Percentiles rank a stretch among this genome's conserved stretches.
phyloP scores from a whole-genome alignment of 2,888 invertebrate genomes.

The Ormyrus thymus region DNA sequence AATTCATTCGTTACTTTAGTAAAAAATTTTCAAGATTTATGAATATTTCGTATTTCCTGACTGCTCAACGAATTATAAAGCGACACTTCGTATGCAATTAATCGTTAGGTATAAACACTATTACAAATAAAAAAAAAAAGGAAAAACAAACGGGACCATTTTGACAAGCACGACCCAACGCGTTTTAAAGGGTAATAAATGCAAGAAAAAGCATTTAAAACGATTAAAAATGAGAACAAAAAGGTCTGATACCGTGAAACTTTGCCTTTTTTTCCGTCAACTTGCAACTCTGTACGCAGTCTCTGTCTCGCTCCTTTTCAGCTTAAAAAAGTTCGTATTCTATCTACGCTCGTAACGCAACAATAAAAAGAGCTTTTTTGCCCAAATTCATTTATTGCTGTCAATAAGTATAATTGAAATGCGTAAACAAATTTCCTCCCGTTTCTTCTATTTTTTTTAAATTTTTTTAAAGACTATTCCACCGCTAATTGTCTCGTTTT shows the following conservation, averaged over 20 bases:
- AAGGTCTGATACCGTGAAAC: slow-evolving; percentile 39
- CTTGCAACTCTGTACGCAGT: slow-evolving; percentile 45
- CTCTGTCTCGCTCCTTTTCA: slow-evolving; percentile 39
- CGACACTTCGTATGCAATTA: slow-evolving; percentile 30
- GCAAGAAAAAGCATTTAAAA: slow-evolving; percentile 40
- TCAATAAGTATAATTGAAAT: slow-evolving; percentile 49
- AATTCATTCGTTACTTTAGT: slow-evolving; percentile 38
- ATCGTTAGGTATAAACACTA: slow-evolving; percentile 39
- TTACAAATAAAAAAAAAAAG: slow-evolving; percentile 25
- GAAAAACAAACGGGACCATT: slow-evolving; percentile 26
- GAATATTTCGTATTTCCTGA: slow-evolving; percentile 36
- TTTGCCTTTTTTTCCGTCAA: slow-evolving; percentile 38
- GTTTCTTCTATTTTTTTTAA: slow-evolving; percentile 21
- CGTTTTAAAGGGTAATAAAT: slow-evolving; percentile 17
- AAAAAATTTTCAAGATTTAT: slow-evolving; percentile 40
- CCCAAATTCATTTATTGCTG: slow-evolving; percentile 40
- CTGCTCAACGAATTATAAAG: slow-evolving; percentile 35
- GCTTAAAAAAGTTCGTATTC: slow-evolving; percentile 16
- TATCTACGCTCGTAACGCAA: slow-evolving; percentile 14
- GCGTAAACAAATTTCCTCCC: slow-evolving; percentile 38
- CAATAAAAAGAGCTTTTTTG: slow-evolving; percentile 28
- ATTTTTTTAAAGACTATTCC: slow-evolving; percentile 46
- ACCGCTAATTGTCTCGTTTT: slow-evolving; percentile 56
- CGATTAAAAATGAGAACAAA: slow-evolving; percentile 51
- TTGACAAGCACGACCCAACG: slow-evolving; percentile 25